phyloP scores from a whole-genome alignment of 2,113 vertebrate species.

The Vulpes vulpes region DNA sequence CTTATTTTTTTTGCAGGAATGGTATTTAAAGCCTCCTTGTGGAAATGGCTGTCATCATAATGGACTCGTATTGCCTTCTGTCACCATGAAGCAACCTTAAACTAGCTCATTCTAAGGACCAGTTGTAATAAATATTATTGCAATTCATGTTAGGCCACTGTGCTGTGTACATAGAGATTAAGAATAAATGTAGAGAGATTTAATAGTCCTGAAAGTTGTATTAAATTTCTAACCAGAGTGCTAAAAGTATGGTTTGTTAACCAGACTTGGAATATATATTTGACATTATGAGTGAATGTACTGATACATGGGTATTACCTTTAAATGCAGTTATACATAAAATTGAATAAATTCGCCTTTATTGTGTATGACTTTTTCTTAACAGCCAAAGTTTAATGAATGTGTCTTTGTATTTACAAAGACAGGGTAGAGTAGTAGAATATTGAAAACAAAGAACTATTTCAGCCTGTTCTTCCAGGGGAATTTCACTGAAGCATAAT shows the following conservation, averaged over 20 bases:
- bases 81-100: conserved; percentile 60
- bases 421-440: conserved; percentile 58
- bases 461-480: conserved; percentile 35
- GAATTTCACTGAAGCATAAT: conserved; percentile 32
- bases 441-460: conserved; percentile 65
- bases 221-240: conserved; percentile 39
- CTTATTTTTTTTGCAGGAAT: neutral
- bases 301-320: conserved; percentile 55
- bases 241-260: conserved; percentile 62
- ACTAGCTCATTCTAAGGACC: conserved; percentile 54
- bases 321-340: conserved; percentile 69
- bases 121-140: conserved; percentile 48
- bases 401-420: conserved; percentile 67
- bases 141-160: neutral
- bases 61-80: conserved; percentile 36
- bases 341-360: conserved; percentile 66
- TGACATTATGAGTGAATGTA: conserved; percentile 62
- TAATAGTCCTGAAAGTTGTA: conserved; percentile 58
- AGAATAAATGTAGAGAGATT: conserved; percentile 65
- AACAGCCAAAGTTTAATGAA: conserved; percentile 60
- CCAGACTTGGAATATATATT: conserved; percentile 39
- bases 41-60: conserved; percentile 68
- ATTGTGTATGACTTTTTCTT: conserved; percentile 40
- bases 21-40: conserved; percentile 15
- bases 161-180: conserved; percentile 5